These are phyloP conservation scores for Megalurothrips usitatus DNA, from an alignment of 2,888 invertebrate species.

Conservation along the genomic window DNA sequence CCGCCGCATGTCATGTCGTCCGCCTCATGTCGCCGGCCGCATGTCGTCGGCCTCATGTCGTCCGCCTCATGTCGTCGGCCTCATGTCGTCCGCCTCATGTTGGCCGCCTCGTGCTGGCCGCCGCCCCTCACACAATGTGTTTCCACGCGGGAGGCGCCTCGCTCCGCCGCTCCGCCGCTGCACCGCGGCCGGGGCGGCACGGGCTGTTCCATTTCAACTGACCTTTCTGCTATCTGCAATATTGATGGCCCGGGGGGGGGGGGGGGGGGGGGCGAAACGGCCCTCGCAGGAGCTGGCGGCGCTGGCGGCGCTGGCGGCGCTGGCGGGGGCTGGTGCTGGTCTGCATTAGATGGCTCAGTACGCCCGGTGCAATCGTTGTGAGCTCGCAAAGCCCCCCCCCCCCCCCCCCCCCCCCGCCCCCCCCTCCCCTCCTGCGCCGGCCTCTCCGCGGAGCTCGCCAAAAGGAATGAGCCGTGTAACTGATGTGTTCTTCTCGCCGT, in stretches of 20 bases:
- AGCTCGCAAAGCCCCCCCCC: too few relatives aligned
- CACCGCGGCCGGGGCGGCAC: constrained; percentile 30
- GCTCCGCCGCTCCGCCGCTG: neutral
- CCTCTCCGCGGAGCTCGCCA: too few relatives aligned
- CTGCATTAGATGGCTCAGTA: too few relatives aligned
- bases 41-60: neutral
- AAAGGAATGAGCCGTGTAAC: too few relatives aligned
- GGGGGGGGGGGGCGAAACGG: neutral
- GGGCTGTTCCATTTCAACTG: constrained; percentile 21
- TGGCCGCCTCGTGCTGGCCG: neutral
- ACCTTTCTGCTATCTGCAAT: constrained; percentile 33
- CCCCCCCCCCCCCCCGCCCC: too few relatives aligned
- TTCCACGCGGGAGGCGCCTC: too few relatives aligned
- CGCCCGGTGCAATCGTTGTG: neutral
- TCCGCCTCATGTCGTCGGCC: neutral
- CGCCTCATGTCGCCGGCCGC: neutral
- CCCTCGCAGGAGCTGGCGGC: neutral
- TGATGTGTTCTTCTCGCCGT: too few relatives aligned
- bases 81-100: neutral
- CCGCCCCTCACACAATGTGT: neutral
- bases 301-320: neutral
- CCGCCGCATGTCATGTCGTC: constrained; percentile 33
- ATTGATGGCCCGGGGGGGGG: constrained; percentile 17
- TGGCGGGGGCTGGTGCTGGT: neutral
- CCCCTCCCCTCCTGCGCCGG: too few relatives aligned